Evolutionary conservation across 2,888 invertebrate genomes (phyloP), one percentile per base, ranked within the genome.

Genomic region (Ochlodes sylvanus): DNA sequence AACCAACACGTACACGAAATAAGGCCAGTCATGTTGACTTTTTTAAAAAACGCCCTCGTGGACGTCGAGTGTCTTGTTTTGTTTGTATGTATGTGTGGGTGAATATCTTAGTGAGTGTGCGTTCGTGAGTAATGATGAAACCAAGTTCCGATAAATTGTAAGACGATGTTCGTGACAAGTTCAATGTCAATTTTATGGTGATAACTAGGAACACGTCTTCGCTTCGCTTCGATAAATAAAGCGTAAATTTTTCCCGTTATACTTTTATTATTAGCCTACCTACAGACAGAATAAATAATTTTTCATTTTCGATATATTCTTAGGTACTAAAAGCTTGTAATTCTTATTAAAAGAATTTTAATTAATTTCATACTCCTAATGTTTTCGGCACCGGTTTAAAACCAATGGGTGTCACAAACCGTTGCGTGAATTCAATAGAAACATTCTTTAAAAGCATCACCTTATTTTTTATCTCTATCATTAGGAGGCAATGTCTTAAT

Each of bases 1-100:
- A 89, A 86, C 85, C 84, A 85, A 89, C 88, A 85, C 83, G 85
- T 80, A 82, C 78, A 79, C 73, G 77, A 78, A 84, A 84, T 81
- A 83, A 76, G 77, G 78, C 77, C 77, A 73, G 75, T 76, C 77
- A 71, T 75, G 77, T 79, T 76, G 76, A 75, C 73, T 78, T 78
- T 72, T 77, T 75, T 71, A 70, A 69, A 42, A 52, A 73, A 63
- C 70, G 17, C 44, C 34, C 14, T 34, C 19, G 41, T 50, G 57
- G 56, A 19, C 54, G 42, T 41, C 14, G 47, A 44, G 57, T 41
- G 41, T 63, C 19, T 63, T 68, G 62, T 68, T 19, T 14, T 7
- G 34, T n/a, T 41, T 41, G 61, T 17, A 7, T 41, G 57, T 68
- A 7, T 50, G 63, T 68, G 57, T 68, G 61, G 34, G 57, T 58